These are phyloP conservation scores for Neomorphus geoffroyi DNA, from an alignment of 2,797 vertebrate genomes.

Conservation along the genomic window DNA sequence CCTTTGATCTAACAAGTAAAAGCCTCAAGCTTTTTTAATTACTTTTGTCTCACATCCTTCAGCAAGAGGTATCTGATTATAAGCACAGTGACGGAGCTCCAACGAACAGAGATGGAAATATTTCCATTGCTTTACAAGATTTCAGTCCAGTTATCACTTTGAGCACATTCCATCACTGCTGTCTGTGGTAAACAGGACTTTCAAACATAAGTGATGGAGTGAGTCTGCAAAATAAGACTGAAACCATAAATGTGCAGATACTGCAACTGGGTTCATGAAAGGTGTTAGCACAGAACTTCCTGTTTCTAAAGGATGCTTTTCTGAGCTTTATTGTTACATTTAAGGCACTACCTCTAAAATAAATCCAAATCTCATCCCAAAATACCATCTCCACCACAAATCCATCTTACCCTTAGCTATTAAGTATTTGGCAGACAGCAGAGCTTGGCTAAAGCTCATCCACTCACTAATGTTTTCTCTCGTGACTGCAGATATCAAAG, in stretches of 20 bases:
- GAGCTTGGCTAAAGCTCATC: neutral
- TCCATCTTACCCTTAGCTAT: neutral
- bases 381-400: neutral
- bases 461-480: neutral
- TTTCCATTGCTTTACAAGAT: neutral
- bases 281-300: neutral
- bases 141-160: neutral
- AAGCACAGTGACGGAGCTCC: neutral
- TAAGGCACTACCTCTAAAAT: neutral
- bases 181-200: neutral
- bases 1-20: neutral
- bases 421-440: neutral
- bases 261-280: neutral
- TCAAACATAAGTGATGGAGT: neutral
- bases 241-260: neutral
- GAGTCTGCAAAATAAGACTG: constrained; percentile 4
- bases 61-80: neutral
- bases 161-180: neutral
- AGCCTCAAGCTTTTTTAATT: neutral
- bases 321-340: neutral
- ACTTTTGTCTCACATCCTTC: neutral
- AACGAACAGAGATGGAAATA: neutral
- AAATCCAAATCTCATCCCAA: neutral
- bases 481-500: neutral
- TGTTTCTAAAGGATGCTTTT: neutral